These are phyloP conservation scores for Stegodyphus mimosarum DNA, from an alignment of 1,140 invertebrate species.

Conservation along the genomic window DNA sequence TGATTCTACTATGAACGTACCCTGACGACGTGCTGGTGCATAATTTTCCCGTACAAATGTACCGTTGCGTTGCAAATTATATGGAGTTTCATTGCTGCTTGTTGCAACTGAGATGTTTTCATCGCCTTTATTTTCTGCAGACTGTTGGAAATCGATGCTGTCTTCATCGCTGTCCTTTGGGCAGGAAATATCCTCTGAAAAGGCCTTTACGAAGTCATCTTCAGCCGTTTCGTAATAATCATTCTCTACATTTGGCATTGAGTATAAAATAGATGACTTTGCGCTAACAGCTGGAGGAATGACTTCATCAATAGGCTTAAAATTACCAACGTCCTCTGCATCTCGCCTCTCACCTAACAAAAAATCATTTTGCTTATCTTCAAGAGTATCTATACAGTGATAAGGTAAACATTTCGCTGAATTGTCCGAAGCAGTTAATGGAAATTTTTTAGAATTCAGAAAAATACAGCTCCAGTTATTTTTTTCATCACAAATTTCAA, in stretches of 20 bases:
- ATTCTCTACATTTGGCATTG: conserved; percentile 26
- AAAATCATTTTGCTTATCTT: neutral
- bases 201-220: neutral
- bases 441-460: conserved; percentile 1
- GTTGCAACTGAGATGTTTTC: neutral
- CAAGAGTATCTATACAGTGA: neutral
- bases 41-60: conserved; percentile 42
- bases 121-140: no score
- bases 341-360: neutral
- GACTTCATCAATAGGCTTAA: neutral
- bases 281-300: neutral
- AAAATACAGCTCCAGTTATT: conserved; percentile 23
- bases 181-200: neutral
- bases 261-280: neutral
- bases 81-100: neutral
- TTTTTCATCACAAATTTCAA: conserved; percentile 22
- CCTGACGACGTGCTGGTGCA: conserved; percentile 38
- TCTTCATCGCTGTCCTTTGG: neutral
- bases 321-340: neutral
- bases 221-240: conserved; percentile 23
- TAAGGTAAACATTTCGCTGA: conserved; percentile 5
- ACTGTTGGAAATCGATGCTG: neutral
- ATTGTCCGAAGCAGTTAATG: neutral
- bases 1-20: conserved; percentile 49
- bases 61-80: conserved; percentile 19